These are phyloP conservation scores for Oceanodroma leucorhoa DNA, from an alignment of 2,797 vertebrate species.

Conservation along the genomic window DNA sequence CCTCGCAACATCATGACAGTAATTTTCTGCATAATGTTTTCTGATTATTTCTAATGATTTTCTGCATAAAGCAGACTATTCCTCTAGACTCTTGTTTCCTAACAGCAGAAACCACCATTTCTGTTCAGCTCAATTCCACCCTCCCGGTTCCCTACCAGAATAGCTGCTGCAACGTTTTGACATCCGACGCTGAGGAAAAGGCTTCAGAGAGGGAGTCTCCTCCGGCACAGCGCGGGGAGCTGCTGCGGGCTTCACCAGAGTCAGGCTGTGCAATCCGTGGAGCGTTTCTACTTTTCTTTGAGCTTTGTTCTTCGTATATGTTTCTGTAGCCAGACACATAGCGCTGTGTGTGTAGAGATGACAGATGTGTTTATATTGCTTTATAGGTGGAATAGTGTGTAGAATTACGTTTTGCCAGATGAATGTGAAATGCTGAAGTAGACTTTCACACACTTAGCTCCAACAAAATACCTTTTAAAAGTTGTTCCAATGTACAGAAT, in stretches of 20 bases:
- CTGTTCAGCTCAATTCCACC: neutral
- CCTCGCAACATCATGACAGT: neutral
- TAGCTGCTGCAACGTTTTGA: neutral
- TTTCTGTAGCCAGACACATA: slow-evolving; percentile 10
- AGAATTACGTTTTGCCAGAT: neutral
- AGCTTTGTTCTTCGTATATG: neutral
- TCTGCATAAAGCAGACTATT: neutral
- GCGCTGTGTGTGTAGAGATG: neutral
- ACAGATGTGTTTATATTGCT: slow-evolving; percentile 21
- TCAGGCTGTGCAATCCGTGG: neutral
- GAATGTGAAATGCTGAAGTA: neutral
- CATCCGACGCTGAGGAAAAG: neutral
- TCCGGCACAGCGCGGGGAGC: fast-evolving
- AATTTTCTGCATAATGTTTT: neutral
- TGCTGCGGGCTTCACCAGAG: neutral
- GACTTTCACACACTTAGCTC: neutral
- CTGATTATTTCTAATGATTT: neutral
- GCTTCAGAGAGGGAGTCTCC: neutral
- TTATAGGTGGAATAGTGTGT: neutral
- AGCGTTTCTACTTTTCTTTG: neutral
- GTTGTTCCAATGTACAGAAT: neutral
- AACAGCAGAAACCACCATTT: neutral
- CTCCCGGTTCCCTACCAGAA: neutral
- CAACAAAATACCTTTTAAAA: neutral
- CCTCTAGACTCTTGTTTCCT: neutral